phyloP scores from a whole-genome alignment of 2,888 invertebrate genomes.

The Lydus trimaculatus region DNA sequence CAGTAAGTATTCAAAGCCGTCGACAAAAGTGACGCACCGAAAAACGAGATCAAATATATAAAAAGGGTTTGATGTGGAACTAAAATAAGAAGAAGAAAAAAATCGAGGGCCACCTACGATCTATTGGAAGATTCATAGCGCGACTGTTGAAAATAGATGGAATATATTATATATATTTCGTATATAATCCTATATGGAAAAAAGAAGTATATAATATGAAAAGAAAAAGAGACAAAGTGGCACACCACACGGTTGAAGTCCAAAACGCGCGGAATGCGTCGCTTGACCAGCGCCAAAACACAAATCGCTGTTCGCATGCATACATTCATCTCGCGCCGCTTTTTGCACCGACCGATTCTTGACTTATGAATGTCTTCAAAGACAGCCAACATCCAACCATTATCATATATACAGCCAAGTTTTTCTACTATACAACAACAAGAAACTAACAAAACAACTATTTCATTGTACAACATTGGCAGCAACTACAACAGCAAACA shows the following conservation, averaged over 20 bases:
- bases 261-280: constrained; percentile 57
- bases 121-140: constrained; percentile 6
- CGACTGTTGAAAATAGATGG: constrained; percentile 13
- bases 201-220: constrained; percentile 7
- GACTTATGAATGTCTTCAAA: constrained; percentile 54
- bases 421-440: constrained; percentile 13
- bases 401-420: constrained; percentile 29
- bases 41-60: constrained; percentile 4
- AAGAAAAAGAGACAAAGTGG: constrained; percentile 41
- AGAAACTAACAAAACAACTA: neutral
- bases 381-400: constrained; percentile 44
- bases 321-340: constrained; percentile 57
- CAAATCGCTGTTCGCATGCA: constrained; percentile 58
- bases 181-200: neutral
- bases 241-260: constrained; percentile 40
- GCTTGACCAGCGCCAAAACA: constrained; percentile 59
- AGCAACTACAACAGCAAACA: neutral
- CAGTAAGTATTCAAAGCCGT: neutral
- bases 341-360: constrained; percentile 44
- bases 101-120: constrained; percentile 51
- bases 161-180: neutral
- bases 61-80: constrained; percentile 25
- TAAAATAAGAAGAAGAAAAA: constrained; percentile 17
- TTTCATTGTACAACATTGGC: neutral
- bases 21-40: neutral